A percentile compares a stretch with the other conserved stretches of the same genome.
Conservation (phyloP, 2,797 vertebrate genomes). For the Lepus townsendii region DNA sequence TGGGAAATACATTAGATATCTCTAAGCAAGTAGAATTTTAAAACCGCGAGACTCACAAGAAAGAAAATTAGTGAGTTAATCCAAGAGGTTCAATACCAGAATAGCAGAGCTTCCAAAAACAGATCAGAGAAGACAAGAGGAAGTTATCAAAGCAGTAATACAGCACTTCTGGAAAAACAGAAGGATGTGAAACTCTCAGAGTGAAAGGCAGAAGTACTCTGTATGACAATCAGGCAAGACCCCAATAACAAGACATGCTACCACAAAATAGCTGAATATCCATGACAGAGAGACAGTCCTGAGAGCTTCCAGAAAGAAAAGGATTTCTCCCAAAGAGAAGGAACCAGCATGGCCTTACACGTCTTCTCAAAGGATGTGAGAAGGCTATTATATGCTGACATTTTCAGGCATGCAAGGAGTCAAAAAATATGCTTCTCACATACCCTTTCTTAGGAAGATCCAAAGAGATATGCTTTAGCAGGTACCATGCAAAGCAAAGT, state of each 20-base stretch:
- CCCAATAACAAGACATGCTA: not conserved
- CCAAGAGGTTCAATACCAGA: not conserved
- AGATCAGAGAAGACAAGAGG: not conserved
- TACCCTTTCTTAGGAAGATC: not conserved
- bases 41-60: not conserved
- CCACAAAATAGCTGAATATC: not conserved
- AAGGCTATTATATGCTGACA: not conserved
- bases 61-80: not conserved
- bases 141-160: not conserved
- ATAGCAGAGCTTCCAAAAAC: not conserved
- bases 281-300: not conserved
- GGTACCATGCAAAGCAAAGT: not conserved
- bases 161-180: not conserved
- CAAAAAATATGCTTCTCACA: not conserved
- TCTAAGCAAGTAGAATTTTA: not conserved
- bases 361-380: not conserved
- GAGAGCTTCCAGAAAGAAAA: not conserved
- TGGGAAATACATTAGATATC: slow-evolving; percentile 1
- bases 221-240: not conserved
- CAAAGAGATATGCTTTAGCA: not conserved
- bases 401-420: not conserved
- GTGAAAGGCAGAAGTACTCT: not conserved
- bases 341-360: not conserved
- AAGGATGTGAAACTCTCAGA: not conserved
- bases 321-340: not conserved